Evolutionary conservation across 2,797 vertebrate species (phyloP).

Genomic region (Prunella strophiata): DNA sequence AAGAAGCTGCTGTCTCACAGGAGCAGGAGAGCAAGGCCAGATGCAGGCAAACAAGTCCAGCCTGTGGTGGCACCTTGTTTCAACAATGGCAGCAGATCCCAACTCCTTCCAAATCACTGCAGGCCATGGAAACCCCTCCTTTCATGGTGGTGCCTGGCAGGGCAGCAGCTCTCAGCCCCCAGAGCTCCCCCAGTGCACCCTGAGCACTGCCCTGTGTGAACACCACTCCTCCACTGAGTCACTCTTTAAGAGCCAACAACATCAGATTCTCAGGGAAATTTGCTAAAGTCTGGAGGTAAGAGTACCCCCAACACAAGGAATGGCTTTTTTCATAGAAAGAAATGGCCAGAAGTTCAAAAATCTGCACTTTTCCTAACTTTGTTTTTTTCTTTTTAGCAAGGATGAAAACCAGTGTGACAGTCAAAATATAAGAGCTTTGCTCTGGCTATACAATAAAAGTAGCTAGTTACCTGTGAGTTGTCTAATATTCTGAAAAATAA

Average conservation of each 20-base stretch:
- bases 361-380: background rate
- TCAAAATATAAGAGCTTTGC: conserved; percentile 12
- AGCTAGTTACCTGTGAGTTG: background rate
- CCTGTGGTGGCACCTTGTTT: background rate
- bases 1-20: background rate
- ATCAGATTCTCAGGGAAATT: background rate
- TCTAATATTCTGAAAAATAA: background rate
- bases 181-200: background rate
- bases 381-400: background rate
- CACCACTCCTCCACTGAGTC: background rate
- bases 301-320: background rate
- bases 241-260: background rate
- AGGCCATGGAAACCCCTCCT: accelerated
- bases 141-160: background rate
- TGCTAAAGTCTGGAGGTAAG: background rate
- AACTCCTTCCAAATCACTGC: accelerated
- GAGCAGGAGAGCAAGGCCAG: background rate
- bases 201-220: background rate
- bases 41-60: background rate
- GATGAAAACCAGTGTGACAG: background rate
- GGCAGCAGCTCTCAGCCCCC: background rate
- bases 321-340: background rate
- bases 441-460: background rate
- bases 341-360: background rate
- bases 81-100: background rate